A percentile compares a stretch with the other conserved stretches of the same genome.
Conservation (phyloP, 2,888 invertebrate genomes). For the Phania funesta region DNA sequence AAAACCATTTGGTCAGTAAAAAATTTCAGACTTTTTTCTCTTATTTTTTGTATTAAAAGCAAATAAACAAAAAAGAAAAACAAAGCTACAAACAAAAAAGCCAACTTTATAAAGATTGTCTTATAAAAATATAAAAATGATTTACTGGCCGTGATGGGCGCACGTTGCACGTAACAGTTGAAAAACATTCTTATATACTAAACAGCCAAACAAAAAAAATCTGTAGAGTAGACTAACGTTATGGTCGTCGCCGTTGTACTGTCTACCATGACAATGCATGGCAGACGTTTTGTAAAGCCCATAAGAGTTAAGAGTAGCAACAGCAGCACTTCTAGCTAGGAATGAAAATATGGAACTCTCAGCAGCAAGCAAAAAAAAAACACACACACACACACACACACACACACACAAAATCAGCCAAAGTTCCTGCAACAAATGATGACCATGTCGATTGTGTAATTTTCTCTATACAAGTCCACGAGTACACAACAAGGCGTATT, state of each 20-base stretch:
- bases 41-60: not conserved
- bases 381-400: no score
- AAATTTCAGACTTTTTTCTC: conserved; percentile 12
- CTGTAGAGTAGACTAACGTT: conserved; percentile 42
- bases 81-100: conserved; percentile 11
- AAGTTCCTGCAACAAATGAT: conserved; percentile 58
- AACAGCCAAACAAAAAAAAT: conserved; percentile 2
- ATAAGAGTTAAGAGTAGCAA: conserved; percentile 35
- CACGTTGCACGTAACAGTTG: conserved; percentile 54
- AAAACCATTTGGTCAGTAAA: conserved; percentile 36
- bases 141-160: conserved; percentile 68
- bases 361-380: conserved; percentile 6
- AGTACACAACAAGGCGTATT: conserved; percentile 21
- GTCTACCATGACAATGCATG: conserved; percentile 52
- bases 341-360: conserved; percentile 40
- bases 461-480: not conserved
- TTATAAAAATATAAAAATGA: conserved; percentile 65
- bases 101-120: conserved; percentile 49
- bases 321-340: conserved; percentile 21
- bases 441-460: conserved; percentile 65
- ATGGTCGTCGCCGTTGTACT: conserved; percentile 38
- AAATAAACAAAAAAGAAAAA: conserved; percentile 16
- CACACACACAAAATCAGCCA: no score
- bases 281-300: conserved; percentile 47
- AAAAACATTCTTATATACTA: conserved; percentile 13